Percentiles rank a stretch among this genome's conserved stretches.
phyloP scores from a whole-genome alignment of 2,113 vertebrate genomes.

The Cyprinodon variegatus region DNA sequence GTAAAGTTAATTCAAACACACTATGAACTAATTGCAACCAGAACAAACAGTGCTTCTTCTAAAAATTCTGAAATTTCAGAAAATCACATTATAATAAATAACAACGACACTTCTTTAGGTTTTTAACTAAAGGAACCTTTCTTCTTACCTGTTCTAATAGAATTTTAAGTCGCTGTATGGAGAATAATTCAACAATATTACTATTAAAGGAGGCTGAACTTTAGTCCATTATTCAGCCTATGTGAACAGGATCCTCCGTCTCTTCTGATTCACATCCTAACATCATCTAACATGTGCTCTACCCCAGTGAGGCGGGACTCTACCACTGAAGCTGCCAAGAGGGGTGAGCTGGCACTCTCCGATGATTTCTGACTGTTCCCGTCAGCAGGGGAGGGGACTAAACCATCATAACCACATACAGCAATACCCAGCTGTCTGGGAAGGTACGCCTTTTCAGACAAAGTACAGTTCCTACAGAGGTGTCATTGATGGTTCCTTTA shows the following conservation, averaged over 20 bases:
- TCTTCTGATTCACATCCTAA: slow-evolving; percentile 53
- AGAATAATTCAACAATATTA: slow-evolving; percentile 7
- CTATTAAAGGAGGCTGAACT: background rate
- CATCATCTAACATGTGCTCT: slow-evolving; percentile 55
- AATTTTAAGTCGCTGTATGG: background rate
- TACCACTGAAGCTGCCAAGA: slow-evolving; percentile 39
- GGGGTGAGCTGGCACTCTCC: slow-evolving; percentile 61
- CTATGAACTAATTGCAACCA: background rate
- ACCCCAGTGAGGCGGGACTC: slow-evolving; percentile 44
- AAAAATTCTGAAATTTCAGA: background rate
- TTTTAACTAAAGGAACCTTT: slow-evolving; percentile 8
- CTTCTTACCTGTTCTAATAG: slow-evolving; percentile 48
- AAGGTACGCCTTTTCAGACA: slow-evolving; percentile 17
- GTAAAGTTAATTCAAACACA: background rate
- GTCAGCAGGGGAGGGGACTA: slow-evolving; percentile 51
- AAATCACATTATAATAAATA: background rate
- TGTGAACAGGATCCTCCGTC: slow-evolving; percentile 1
- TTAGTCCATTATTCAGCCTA: background rate
- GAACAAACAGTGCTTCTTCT: background rate
- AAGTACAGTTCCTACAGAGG: slow-evolving; percentile 55
- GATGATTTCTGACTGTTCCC: slow-evolving; percentile 46
- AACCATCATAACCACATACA: background rate
- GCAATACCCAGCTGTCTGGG: slow-evolving; percentile 27
- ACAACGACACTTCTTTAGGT: background rate
- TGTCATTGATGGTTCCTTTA: slow-evolving; percentile 54